phyloP scores from a whole-genome alignment of 2,113 vertebrate species.

The Brienomyrus brachyistius region DNA sequence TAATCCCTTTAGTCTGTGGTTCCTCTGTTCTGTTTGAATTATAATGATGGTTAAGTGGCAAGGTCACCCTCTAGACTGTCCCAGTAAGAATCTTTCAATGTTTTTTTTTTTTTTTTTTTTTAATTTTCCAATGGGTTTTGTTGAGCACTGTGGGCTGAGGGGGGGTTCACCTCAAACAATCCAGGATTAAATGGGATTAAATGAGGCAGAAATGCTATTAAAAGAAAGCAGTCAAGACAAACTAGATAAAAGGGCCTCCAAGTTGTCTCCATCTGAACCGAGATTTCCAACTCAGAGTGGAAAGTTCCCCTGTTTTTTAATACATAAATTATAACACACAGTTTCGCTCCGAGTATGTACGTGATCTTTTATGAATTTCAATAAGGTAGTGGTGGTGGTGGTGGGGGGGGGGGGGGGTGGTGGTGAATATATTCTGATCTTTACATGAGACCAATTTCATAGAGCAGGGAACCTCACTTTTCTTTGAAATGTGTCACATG shows the following conservation, averaged over 20 bases:
- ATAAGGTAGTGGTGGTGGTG: no score
- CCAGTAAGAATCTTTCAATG: background rate
- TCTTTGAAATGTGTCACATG: conserved; percentile 11
- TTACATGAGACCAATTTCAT: conserved; percentile 8
- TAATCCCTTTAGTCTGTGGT: conserved; percentile 11
- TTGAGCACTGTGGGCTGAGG: background rate
- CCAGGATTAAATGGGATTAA: conserved; percentile 18
- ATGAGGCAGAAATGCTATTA: conserved; percentile 19
- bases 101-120: background rate
- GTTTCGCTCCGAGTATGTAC: conserved; percentile 5
- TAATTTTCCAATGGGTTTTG: background rate
- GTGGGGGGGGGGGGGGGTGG: background rate
- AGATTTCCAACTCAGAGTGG: background rate
- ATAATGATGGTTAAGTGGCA: conserved; percentile 17
- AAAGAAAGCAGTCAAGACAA: background rate
- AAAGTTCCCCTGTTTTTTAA: conserved; percentile 14
- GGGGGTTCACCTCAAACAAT: conserved; percentile 1
- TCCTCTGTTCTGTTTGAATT: conserved; percentile 8
- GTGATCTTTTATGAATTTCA: conserved; percentile 21
- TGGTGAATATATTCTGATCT: conserved; percentile 22
- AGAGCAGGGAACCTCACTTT: background rate
- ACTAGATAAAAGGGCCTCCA: background rate
- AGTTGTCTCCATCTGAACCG: conserved; percentile 5
- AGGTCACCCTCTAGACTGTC: conserved; percentile 14
- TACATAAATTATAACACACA: conserved; percentile 20